Conservation (phyloP, 2,797 vertebrate species). For the Ceyx erithaca region DNA sequence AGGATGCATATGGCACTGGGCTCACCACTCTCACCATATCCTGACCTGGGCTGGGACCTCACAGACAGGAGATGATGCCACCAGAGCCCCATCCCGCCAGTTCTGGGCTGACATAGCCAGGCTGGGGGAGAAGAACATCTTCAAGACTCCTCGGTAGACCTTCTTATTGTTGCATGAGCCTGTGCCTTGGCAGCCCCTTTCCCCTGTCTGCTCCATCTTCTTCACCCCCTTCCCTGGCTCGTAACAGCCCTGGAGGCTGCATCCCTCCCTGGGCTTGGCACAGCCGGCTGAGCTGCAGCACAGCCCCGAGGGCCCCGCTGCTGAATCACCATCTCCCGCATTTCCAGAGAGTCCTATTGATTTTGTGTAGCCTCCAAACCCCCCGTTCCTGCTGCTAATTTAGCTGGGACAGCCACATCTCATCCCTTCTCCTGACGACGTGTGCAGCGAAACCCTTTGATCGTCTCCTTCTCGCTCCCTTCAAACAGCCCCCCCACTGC, state of each 20-base stretch:
- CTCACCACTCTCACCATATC: accelerated
- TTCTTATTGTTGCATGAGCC: neutral
- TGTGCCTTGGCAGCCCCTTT: neutral
- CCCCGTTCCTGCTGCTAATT: conserved; percentile 43
- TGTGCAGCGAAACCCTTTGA: conserved; percentile 25
- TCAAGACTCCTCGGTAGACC: neutral
- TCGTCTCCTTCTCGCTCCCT: conserved; percentile 13
- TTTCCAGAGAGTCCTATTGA: conserved; percentile 52
- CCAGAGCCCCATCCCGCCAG: neutral
- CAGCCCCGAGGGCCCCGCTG: neutral
- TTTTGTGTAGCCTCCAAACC: conserved; percentile 47
- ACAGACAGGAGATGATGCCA: neutral
- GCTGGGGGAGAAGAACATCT: neutral
- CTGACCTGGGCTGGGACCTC: neutral
- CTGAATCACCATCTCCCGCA: conserved; percentile 4
- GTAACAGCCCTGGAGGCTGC: neutral
- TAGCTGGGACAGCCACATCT: conserved; percentile 9
- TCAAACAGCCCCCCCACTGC: conserved; percentile 40
- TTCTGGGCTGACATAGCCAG: neutral
- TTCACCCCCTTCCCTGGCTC: neutral
- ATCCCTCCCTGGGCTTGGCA: neutral
- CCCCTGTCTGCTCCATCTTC: neutral
- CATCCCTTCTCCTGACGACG: neutral
- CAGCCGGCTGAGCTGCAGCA: neutral
- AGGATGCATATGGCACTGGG: neutral